Percentiles rank a stretch among this genome's conserved stretches.
Evolutionary conservation across 1,140 invertebrate genomes (phyloP).

Genomic region (Protaetia brevitarsis): DNA sequence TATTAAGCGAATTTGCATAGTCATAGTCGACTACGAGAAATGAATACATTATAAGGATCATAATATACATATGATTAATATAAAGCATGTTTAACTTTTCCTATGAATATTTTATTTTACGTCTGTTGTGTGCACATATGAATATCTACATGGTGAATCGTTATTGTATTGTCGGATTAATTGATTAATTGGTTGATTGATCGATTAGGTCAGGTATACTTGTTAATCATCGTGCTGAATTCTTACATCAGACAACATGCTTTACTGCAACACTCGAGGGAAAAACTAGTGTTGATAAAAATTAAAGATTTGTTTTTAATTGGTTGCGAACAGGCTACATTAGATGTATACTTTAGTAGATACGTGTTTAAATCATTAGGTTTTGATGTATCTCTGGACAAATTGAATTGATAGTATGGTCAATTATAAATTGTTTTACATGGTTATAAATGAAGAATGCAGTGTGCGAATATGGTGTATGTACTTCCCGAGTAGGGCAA

Average conservation of each 20-base stretch:
- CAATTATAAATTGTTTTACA: no score
- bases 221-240: slow-evolving; percentile 7
- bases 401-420: no score
- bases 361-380: no score
- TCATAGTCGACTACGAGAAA: slow-evolving; percentile 23
- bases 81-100: slow-evolving; percentile 22
- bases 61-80: slow-evolving; percentile 21
- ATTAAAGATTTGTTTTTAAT: neutral
- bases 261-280: neutral
- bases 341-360: no score
- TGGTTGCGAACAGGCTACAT: neutral
- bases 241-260: neutral
- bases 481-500: no score
- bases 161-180: neutral
- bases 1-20: slow-evolving; percentile 21
- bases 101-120: slow-evolving; percentile 23
- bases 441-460: no score
- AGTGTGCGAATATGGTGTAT: no score
- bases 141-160: neutral
- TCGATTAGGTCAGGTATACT: neutral
- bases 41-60: slow-evolving; percentile 19
- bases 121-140: neutral
- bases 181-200: slow-evolving; percentile 17
- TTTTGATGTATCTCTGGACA: no score
- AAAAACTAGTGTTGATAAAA: neutral